Base-by-base conservation (phyloP, 2,113 vertebrate species). In the Condylura cristata region DNA sequence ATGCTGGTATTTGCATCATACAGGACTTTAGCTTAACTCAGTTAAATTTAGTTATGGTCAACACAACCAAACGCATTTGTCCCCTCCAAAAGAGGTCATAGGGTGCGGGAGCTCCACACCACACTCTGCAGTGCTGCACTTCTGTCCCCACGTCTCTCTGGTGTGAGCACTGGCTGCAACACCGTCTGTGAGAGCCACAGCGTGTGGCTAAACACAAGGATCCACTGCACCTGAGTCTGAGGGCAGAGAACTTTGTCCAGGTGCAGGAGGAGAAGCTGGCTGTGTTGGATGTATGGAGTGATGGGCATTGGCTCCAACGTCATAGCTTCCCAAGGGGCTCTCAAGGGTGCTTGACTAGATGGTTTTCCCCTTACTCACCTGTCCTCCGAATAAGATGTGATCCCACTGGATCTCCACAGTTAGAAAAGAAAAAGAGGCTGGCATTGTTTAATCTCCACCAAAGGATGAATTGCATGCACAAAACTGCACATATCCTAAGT, bases 251-350 rank as follows among this genome's bases (percentile, higher is more conserved):
- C 3, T 17, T 41, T n/a, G 48, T 75, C 86, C 44, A 76, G 17
- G 10, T 0, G 0, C 3, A 2, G 84, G 53, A 60, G 78, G 58
- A 28, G 44, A 70, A 48, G 11, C 39, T 8, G n/a, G 71, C 71
- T 0, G 0, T 0, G 37, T 5, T 10, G 63, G 76, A 46, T 58
- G 79, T n/a, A 51, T 2, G 0, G 51, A 61, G 75, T 20, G 17
- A 53, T 3, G 44, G 66, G 65, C 32, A 34, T 9, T 9, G 63
- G 44, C 56, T 61, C 68, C 28, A 11, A 46, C 1, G 0, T 11
- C 46, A 65, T 0, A 6, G 48, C 28, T 24, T 75, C 60, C 61
- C 51, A 4, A 48, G 51, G 76, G 74, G 32, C 34, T 44, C 61
- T 22, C 76, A 44, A 75, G 85, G 37, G 48, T 1, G 0, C 79